A percentile compares a stretch with the other conserved stretches of the same genome.
These are phyloP conservation scores for Microcebus murinus DNA, from an alignment of 2,113 vertebrate species.

Conservation along the genomic window DNA sequence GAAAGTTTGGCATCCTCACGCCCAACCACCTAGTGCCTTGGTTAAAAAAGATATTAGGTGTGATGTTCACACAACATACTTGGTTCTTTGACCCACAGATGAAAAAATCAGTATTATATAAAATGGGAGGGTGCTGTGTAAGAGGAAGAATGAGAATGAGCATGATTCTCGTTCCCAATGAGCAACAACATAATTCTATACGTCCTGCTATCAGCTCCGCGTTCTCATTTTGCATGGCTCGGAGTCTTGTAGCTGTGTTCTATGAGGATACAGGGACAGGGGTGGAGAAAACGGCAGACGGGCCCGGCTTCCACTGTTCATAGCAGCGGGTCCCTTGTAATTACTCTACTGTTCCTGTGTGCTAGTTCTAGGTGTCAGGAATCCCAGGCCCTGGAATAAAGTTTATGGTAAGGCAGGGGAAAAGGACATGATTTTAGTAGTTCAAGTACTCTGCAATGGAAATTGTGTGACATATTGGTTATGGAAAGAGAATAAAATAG, in stretches of 20 bases:
- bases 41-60: background rate
- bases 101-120: background rate
- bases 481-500: background rate
- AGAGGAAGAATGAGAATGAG: background rate
- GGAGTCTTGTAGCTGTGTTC: background rate
- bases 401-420: background rate
- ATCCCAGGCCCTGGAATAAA: background rate
- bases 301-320: background rate
- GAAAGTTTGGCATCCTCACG: background rate
- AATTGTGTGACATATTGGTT: background rate
- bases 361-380: background rate
- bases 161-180: background rate
- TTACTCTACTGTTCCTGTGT: background rate
- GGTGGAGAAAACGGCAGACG: background rate
- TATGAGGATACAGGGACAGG: background rate
- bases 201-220: background rate
- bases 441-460: background rate
- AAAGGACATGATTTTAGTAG: background rate
- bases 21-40: background rate
- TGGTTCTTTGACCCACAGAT: conserved; percentile 6
- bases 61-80: background rate
- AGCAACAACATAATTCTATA: background rate
- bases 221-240: background rate
- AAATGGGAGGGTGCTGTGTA: background rate
- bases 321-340: background rate